Evolutionary conservation across 2,113 vertebrate genomes (phyloP), one percentile per base, ranked within the genome.

Genomic region (Centropus bengalensis): DNA sequence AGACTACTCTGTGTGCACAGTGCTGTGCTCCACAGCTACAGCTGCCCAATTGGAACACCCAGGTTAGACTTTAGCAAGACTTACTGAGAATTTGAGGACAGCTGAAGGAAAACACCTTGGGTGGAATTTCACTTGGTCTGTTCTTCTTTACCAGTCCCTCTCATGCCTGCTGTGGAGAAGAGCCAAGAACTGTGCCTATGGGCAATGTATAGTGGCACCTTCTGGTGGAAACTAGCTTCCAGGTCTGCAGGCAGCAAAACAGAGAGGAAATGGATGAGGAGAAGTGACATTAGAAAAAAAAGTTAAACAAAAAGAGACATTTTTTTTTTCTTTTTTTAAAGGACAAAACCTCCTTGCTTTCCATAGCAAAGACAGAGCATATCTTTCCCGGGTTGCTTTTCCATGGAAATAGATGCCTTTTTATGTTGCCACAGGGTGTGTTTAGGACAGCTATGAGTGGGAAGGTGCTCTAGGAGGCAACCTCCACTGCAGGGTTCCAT

Each of bases 161-260:
- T 80, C 4, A 5, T 0, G 16, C 4, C 1, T 1, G 16, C 17
- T 1, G 28, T 42, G 56, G 12, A 51, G 59, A 59, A 70, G 45
- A 56, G 49, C 30, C 82, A 58, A 22, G 12, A 0, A 1, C 27
- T 66, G 23, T 8, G 28, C 30, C 16, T 3, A 2, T 1, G 44
- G 63, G 58, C 10, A 51, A 38, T 1, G 40, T 19, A n/a, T 60
- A 54, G 71, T 6, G 40, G 80, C 68, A 56, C 33, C 76, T 90
- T 47, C 64, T 84, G 47, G 36, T 63, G 73, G 83, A 79, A 93
- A 64, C 14, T 17, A 70, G 32, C 33, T 70, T 59, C 71, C 45
- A 45, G 59, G n/a, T 23, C 56, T 77, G 68, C 0, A 3, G 26
- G 30, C 26, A 67, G 59, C 47, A 71, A 56, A 70, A 26, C 6